These are phyloP conservation scores for Contarinia nasturtii DNA, from an alignment of 1,140 invertebrate genomes.

Conservation along the genomic window DNA sequence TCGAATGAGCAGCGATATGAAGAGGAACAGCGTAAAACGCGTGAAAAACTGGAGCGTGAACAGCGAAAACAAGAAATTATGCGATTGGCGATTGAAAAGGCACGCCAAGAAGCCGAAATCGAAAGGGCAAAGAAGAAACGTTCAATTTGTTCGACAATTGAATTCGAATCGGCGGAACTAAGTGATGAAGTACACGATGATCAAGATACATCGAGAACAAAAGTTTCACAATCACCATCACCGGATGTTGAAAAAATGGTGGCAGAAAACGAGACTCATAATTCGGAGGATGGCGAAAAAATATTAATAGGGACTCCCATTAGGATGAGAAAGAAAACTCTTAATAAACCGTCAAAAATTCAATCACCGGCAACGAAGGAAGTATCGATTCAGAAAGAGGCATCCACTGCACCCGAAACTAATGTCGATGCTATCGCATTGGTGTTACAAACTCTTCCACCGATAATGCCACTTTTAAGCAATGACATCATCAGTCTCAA, in stretches of 20 bases:
- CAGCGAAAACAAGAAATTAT: slow-evolving; percentile 30
- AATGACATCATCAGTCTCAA: background rate
- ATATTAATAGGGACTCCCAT: slow-evolving; percentile 21
- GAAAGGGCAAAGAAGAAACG: slow-evolving; percentile 25
- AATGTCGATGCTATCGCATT: background rate
- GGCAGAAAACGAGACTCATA: no score
- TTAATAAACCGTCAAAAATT: background rate
- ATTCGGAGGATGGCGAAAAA: slow-evolving; percentile 13
- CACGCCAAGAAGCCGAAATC: slow-evolving; percentile 28
- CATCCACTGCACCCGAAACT: no score
- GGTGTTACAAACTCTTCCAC: background rate
- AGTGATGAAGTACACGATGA: no score
- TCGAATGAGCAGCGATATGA: slow-evolving; percentile 32
- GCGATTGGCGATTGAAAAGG: slow-evolving; percentile 30
- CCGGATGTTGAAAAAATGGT: no score
- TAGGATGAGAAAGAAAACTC: slow-evolving; percentile 14
- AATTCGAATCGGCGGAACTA: no score
- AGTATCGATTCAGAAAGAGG: background rate
- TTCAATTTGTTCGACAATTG: no score
- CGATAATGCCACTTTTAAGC: background rate
- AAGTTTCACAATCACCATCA: no score
- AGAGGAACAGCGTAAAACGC: slow-evolving; percentile 25
- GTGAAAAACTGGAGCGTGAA: slow-evolving; percentile 32
- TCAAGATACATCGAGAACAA: no score
- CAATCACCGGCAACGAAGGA: background rate